Evolutionary conservation across 2,113 vertebrate genomes (phyloP), one percentile per base, ranked within the genome.

Genomic region (Atlantisia rogersi): DNA sequence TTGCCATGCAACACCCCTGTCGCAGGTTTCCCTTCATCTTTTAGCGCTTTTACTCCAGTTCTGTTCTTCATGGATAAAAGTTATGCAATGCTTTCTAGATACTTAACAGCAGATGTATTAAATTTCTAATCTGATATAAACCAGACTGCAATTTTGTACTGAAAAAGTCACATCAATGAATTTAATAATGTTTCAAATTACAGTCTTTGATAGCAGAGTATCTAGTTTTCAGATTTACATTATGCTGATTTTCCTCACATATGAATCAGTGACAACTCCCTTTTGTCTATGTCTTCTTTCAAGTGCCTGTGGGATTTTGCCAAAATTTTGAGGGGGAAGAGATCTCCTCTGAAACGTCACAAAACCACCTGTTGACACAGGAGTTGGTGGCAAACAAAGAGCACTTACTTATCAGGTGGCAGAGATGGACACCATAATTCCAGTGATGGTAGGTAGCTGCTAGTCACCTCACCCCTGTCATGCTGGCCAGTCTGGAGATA

Each of bases 1-100:
- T 98, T 98, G 97, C 97, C 97, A 98, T 84, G 98, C 97, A 98
- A 98, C 97, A 60, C 92, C 63, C 67, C 91, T 71, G 85, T 44
- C 4, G 29, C 96, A 91, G 95, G 95, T 96, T 94, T 96, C 65
- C 92, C 90, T 97, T 97, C 86, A 97, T 95, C 85, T 93, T 95
- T 74, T 37, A 95, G 90, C 91, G 89, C 75, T 77, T 97, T 95
- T 93, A 91, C 91, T 86, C 90, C 0, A 1, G 79, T 95, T 96
- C 82, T 95, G 67, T 64, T 94, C 95, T 58, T 93, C 87, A 44
- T 53, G 91, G 95, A 96, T 95, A 96, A 97, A 97, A 97, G 97
- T 98, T 94, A 97, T 48, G 80, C 90, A 96, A 96, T 50, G 88
- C 83, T 93, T 96, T 95, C 96, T 80, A 94, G 94, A 96, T 93